Evolutionary conservation across 2,888 invertebrate genomes (phyloP), one percentile per base, ranked within the genome.

Genomic region (Parnassius apollo): DNA sequence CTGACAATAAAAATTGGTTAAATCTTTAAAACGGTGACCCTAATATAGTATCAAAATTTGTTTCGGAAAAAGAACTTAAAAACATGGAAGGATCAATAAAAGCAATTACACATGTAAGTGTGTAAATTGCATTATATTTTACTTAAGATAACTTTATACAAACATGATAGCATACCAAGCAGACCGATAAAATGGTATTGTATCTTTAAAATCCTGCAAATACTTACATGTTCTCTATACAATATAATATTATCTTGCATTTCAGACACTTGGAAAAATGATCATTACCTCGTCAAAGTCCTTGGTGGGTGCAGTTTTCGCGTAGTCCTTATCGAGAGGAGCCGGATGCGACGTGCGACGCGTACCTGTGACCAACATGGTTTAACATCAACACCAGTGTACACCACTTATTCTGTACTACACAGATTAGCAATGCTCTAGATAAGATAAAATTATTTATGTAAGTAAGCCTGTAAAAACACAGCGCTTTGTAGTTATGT

Each of bases 281-380:
- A 4, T 46, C 57, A 78, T 78, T 75, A 86, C 86, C 84, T 85
- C 77, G 62, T 78, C 72, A 68, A 77, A 75, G 59, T 71, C 69
- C 61, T 65, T 60, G 62, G 72, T 68, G 60, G 69, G 59, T 25
- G 74, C 57, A 64, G 71, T 59, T 49, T 65, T 65, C 46, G 69
- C 61, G 68, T 73, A 72, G 68, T 70, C 69, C 66, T 76, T 66
- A 65, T 73, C 71, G 68, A 72, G 67, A 61, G 75, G 70, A 64
- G 71, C 74, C 62, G 78, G 74, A 45, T 79, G 77, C 66, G 84
- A 82, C 86, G 86, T 79, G 77, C 86, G 86, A 35, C 78, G 75
- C 69, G 77, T 79, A 78, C 85, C 86, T 81, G 88, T 78, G 80
- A 84, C 80, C 83, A 90, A 86, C 90, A 90, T 89, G 75, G 75